Conservation (phyloP, 2,888 invertebrate species). For the Theretra japonica region DNA sequence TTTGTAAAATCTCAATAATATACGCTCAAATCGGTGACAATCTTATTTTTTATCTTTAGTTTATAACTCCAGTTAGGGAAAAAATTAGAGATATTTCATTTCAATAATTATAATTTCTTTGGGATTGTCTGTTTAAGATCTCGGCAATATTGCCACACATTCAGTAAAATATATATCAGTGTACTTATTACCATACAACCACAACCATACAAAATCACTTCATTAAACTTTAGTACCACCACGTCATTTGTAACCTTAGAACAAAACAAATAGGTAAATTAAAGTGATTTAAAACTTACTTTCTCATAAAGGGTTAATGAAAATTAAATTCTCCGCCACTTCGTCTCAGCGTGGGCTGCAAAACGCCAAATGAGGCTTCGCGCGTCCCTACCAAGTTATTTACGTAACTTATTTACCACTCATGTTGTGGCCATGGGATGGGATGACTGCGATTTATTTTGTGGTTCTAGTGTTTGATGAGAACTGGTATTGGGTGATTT, state of each 20-base stretch:
- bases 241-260: conserved; percentile 1
- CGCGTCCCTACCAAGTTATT: conserved; percentile 48
- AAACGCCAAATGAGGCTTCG: conserved; percentile 57
- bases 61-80: no score
- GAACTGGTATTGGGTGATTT: neutral
- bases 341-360: conserved; percentile 41
- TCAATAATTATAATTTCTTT: no score
- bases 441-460: conserved; percentile 22
- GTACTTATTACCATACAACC: neutral
- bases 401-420: conserved; percentile 49
- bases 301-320: conserved; percentile 9
- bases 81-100: no score
- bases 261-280: conserved; percentile 2
- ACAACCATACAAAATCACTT: neutral
- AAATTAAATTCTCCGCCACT: conserved; percentile 23
- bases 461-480: neutral
- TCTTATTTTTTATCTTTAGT: no score
- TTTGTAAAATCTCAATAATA: no score
- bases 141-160: no score
- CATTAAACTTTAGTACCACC: neutral
- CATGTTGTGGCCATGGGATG: conserved; percentile 39
- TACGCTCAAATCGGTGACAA: no score
- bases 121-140: no score
- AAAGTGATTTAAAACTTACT: conserved; percentile 20
- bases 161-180: neutral